A percentile compares a stretch with the other conserved stretches of the same genome.
These are phyloP conservation scores for Eristalis pertinax DNA, from an alignment of 2,888 invertebrate genomes.

Conservation along the genomic window DNA sequence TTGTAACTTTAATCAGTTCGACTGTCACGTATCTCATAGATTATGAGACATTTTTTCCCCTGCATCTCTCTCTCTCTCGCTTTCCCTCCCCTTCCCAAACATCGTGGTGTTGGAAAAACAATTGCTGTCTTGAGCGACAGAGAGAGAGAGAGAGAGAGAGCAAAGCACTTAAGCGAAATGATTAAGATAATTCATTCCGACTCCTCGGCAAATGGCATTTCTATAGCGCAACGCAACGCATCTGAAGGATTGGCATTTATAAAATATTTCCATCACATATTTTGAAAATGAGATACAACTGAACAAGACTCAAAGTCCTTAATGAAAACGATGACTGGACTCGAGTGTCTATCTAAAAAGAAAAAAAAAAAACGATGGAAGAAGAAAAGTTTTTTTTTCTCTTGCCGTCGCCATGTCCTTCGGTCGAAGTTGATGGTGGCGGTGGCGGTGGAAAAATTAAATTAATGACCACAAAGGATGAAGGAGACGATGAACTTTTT, in stretches of 20 bases:
- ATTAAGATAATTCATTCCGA: constrained; percentile 69
- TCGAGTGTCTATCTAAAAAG: constrained; percentile 26
- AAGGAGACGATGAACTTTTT: constrained; percentile 43
- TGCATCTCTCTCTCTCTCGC: too few species aligned
- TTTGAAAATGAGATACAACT: constrained; percentile 72
- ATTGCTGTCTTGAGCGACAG: constrained; percentile 48
- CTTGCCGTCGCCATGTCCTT: background rate
- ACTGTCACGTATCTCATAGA: constrained; percentile 64
- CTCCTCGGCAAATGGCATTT: background rate
- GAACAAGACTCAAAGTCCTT: constrained; percentile 59
- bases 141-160: background rate
- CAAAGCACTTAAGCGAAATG: constrained; percentile 67
- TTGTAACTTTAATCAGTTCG: constrained; percentile 64
- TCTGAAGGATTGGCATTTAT: constrained; percentile 61
- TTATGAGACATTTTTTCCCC: constrained; percentile 40
- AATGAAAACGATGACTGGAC: constrained; percentile 51
- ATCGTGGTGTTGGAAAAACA: constrained; percentile 34
- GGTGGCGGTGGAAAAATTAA: constrained; percentile 65
- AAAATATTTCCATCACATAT: constrained; percentile 73
- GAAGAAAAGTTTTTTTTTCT: constrained; percentile 31
- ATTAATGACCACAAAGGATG: constrained; percentile 63
- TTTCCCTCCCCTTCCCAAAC: background rate
- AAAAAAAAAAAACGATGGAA: background rate
- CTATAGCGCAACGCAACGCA: background rate
- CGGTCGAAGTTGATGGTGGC: constrained; percentile 40